These are phyloP conservation scores for Meteorus sp. DNA, from an alignment of 1,140 invertebrate species.

Conservation along the genomic window DNA sequence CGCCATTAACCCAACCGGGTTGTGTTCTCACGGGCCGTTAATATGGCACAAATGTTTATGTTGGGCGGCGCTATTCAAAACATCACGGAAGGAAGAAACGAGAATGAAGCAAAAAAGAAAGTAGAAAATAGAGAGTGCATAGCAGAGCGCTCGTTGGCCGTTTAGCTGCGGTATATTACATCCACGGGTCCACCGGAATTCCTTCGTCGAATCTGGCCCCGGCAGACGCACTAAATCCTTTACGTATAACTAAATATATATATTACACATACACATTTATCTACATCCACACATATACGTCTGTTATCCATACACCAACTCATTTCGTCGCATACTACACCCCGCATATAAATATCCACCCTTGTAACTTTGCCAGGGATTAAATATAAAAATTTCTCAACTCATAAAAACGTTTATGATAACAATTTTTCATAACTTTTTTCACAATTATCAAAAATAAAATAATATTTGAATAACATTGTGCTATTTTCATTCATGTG, in stretches of 20 bases:
- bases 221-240: slow-evolving; percentile 13
- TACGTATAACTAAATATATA: too few species aligned
- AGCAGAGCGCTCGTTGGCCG: background rate
- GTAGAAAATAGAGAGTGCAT: background rate
- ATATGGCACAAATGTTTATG: slow-evolving; percentile 27
- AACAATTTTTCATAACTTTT: background rate
- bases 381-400: slow-evolving; percentile 14
- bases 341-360: background rate
- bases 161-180: slow-evolving; percentile 16
- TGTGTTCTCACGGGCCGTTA: slow-evolving; percentile 26
- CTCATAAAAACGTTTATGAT: too few species aligned
- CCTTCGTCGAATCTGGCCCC: slow-evolving; percentile 19
- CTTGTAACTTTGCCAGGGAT: slow-evolving; percentile 6
- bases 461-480: too few species aligned
- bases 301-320: too few species aligned
- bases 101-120: background rate
- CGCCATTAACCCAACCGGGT: slow-evolving; percentile 23
- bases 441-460: too few species aligned
- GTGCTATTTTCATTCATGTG: too few species aligned
- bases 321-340: background rate
- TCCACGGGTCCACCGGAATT: slow-evolving; percentile 10
- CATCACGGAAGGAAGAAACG: slow-evolving; percentile 18
- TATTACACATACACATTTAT: background rate
- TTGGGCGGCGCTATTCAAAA: slow-evolving; percentile 25
- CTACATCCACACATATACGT: background rate